Base-by-base conservation (phyloP, 2,888 invertebrate species). In the Drosophila ustulata region DNA sequence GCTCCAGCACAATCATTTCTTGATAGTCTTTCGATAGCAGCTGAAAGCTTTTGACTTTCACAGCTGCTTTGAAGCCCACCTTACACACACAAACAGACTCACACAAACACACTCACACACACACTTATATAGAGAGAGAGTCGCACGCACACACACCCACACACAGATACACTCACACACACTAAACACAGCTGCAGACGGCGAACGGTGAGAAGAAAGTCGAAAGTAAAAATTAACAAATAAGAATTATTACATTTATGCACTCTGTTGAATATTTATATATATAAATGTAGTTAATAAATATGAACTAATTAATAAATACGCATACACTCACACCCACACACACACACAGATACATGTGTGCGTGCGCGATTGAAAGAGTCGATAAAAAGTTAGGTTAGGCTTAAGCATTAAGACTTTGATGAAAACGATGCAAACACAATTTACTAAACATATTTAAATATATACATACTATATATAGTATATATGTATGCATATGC, bases 231-330 rank as follows among this genome's bases (percentile, higher is more conserved):
- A 55, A 71, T 37, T 58, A 51, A 62, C 69, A 55, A 59, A 61
- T 74, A 77, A 73, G 68, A 82, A 79, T 76, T 79, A 71, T 88
- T 71, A 71, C 82, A 82, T 79, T 79, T 82, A 82, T 88, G 88
- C 88, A 82, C 86, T 79, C 76, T 41, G 82, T 82, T 88, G 70
- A 88, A 86, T 87, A 77, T 84, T 72, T 82, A 76, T 72, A 84
- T 56, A 57, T 46, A 45, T 66, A 80, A 51, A 68, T 81, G 69
- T 87, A 82, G 82, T 68, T 82, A 84, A 78, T 66, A 82, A 75
- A 75, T 79, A 79, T 85, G 66, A 79, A 82, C 70, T 75, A 78
- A 87, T 75, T 80, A 79, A 72, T 75, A 66, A 78, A 75, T 64
- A 80, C 64, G 51, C 66, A 69, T 68, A 69, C 43, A 68, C 41